A percentile compares a stretch with the other conserved stretches of the same genome.
phyloP scores from a whole-genome alignment of 2,113 vertebrate species.

The Austrofundulus limnaeus region DNA sequence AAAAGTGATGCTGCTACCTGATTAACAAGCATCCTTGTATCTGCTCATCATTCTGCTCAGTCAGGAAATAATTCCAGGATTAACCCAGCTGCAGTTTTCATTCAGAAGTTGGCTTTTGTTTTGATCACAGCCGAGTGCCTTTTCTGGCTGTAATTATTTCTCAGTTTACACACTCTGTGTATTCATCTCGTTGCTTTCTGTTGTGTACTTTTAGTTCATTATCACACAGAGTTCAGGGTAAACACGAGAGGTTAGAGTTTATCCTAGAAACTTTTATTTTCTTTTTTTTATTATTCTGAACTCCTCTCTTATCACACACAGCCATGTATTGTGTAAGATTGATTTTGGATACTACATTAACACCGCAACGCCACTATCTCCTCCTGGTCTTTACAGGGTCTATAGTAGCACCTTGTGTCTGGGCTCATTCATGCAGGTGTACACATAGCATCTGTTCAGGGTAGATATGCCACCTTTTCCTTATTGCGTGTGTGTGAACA shows the following conservation, averaged over 20 bases:
- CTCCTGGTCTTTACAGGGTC: constrained; percentile 6
- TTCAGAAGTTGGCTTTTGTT: constrained; percentile 18
- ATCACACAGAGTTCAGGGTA: neutral
- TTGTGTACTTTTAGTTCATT: constrained; percentile 6
- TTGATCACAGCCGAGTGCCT: constrained; percentile 9
- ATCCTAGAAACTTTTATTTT: constrained; percentile 16
- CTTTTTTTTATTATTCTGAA: constrained; percentile 23
- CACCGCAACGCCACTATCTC: constrained; percentile 40
- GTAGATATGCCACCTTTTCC: constrained; percentile 63
- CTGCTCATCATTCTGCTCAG: constrained; percentile 21
- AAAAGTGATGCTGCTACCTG: constrained; percentile 5
- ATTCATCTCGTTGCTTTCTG: constrained; percentile 21
- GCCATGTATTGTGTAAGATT: constrained; percentile 26
- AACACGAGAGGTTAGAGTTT: constrained; percentile 11
- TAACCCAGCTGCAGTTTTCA: constrained; percentile 19
- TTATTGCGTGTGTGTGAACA: constrained; percentile 46
- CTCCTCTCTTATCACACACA: constrained; percentile 34
- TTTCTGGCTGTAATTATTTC: constrained; percentile 16
- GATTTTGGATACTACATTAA: constrained; percentile 37
- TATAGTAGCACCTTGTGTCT: constrained; percentile 6
- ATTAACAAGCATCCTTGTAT: constrained; percentile 25
- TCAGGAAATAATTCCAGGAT: constrained; percentile 33
- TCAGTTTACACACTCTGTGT: neutral
- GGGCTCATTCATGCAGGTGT: constrained; percentile 56
- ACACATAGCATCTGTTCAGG: constrained; percentile 69